Evolutionary conservation across 2,797 vertebrate genomes (phyloP).

Genomic region (Siniperca scherzeri): DNA sequence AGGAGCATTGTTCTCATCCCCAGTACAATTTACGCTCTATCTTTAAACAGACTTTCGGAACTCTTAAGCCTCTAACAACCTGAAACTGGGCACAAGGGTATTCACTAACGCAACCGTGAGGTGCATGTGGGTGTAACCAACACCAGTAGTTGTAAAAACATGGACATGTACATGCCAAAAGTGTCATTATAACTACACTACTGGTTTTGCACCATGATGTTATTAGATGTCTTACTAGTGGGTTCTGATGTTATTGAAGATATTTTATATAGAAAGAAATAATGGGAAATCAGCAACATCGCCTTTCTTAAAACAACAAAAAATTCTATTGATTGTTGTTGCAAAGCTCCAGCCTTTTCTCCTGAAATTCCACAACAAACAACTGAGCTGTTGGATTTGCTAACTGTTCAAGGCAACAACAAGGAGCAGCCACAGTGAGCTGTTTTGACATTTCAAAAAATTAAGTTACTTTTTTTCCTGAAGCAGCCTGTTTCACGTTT

Average conservation of each 20-base stretch:
- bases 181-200: not conserved
- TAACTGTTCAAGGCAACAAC: conserved; percentile 17
- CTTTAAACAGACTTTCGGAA: conserved; percentile 31
- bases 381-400: conserved; percentile 25
- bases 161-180: not conserved
- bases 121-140: not conserved
- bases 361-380: conserved; percentile 4
- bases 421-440: not conserved
- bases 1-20: conserved; percentile 46
- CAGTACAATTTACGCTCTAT: conserved; percentile 39
- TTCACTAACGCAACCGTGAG: not conserved
- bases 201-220: not conserved
- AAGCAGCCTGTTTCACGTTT: conserved; percentile 2
- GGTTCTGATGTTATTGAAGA: not conserved
- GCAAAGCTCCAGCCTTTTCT: not conserved
- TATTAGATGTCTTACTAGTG: not conserved
- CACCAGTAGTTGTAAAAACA: not conserved
- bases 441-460: conserved; percentile 41
- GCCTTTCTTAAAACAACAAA: conserved; percentile 12
- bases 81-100: conserved; percentile 19
- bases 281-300: not conserved
- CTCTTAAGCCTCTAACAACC: conserved; percentile 2
- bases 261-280: not conserved
- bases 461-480: not conserved
- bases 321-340: conserved; percentile 1